phyloP scores from a whole-genome alignment of 2,888 invertebrate genomes.

The Trichopoda pennipes region DNA sequence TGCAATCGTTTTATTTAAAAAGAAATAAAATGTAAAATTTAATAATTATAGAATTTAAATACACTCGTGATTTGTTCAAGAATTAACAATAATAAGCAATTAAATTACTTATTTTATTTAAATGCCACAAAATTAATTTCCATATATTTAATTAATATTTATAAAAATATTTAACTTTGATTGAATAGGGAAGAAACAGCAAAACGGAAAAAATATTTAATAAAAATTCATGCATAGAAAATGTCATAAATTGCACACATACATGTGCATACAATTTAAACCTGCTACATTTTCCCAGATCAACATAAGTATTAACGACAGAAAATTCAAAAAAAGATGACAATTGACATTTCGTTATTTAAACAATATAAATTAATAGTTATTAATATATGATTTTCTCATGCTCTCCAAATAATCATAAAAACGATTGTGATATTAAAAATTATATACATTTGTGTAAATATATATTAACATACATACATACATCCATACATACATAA shows the following conservation, averaged over 20 bases:
- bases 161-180: constrained; percentile 8
- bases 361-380: constrained; percentile 10
- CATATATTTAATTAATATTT: constrained; percentile 19
- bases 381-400: constrained; percentile 30
- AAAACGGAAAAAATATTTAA: background rate
- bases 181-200: constrained; percentile 14
- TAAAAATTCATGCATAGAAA: background rate
- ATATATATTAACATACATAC: too few relatives aligned
- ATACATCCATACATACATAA: too few relatives aligned
- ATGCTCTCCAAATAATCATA: background rate
- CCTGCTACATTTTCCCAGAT: constrained; percentile 10
- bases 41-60: too few relatives aligned
- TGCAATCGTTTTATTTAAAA: too few relatives aligned
- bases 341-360: constrained; percentile 48
- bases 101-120: constrained; percentile 5
- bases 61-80: too few relatives aligned
- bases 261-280: background rate
- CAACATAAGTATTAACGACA: constrained; percentile 19
- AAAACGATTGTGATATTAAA: too few relatives aligned
- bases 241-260: background rate
- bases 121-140: constrained; percentile 15
- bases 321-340: constrained; percentile 16
- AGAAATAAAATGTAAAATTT: too few relatives aligned
- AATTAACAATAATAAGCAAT: constrained; percentile 7
- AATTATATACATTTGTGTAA: too few relatives aligned